Conservation (phyloP, 1,140 invertebrate genomes). For the Medauroidea extradentata region DNA sequence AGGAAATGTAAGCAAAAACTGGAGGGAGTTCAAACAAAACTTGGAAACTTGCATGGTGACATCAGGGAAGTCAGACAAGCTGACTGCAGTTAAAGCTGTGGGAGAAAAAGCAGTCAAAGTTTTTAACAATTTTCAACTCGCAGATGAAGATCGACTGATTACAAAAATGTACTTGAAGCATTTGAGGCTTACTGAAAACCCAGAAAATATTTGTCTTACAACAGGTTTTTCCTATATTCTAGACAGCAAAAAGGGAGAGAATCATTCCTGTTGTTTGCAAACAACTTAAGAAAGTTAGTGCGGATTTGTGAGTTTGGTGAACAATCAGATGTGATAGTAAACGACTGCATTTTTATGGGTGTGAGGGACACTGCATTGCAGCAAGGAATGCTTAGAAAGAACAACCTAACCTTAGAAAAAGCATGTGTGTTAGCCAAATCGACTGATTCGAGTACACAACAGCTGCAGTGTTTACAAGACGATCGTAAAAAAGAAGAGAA, state of each 20-base stretch:
- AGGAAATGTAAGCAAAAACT: no score
- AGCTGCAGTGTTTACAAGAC: background rate
- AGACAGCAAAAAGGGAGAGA: conserved; percentile 28
- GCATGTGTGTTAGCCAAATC: conserved; percentile 24
- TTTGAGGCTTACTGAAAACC: conserved; percentile 27
- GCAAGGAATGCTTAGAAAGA: conserved; percentile 31
- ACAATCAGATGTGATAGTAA: conserved; percentile 30
- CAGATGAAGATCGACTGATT: conserved; percentile 3
- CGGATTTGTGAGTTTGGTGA: conserved; percentile 26
- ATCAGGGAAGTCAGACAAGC: no score
- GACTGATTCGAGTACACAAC: conserved; percentile 23
- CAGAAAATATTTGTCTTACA: conserved; percentile 25
- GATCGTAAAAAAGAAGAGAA: background rate
- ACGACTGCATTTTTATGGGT: conserved; percentile 30
- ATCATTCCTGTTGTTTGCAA: conserved; percentile 27
- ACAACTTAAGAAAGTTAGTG: conserved; percentile 24
- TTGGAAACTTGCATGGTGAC: no score
- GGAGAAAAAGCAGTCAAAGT: conserved; percentile 1
- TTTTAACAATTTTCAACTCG: conserved; percentile 13
- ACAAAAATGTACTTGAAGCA: conserved; percentile 6
- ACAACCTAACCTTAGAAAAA: conserved; percentile 28
- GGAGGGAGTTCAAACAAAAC: no score
- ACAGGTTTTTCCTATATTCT: conserved; percentile 27
- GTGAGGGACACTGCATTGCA: conserved; percentile 22
- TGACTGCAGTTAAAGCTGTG: background rate